Percentiles rank a stretch among this genome's conserved stretches.
These are phyloP conservation scores for Noctua pronuba DNA, from an alignment of 2,888 invertebrate species.

Conservation along the genomic window DNA sequence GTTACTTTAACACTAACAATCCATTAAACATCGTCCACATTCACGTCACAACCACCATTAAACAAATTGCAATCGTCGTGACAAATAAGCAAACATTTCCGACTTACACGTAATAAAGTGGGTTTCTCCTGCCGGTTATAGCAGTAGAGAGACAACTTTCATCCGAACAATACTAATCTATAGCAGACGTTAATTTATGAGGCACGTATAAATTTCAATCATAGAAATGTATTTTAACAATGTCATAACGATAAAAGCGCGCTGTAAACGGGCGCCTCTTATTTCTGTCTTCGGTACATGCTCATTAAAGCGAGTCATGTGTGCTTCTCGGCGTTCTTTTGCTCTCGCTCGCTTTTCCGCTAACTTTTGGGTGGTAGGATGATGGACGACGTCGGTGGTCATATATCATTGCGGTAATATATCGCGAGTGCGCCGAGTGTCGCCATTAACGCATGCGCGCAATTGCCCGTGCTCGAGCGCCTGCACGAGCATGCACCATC, in stretches of 20 bases:
- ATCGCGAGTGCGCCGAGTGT: slow-evolving; percentile 89
- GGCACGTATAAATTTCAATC: slow-evolving; percentile 76
- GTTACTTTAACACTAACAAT: slow-evolving; percentile 61
- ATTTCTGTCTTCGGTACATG: slow-evolving; percentile 89
- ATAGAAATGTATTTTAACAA: slow-evolving; percentile 84
- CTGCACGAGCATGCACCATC: slow-evolving; percentile 72
- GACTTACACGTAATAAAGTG: slow-evolving; percentile 32
- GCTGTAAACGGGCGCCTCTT: slow-evolving; percentile 86
- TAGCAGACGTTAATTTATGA: slow-evolving; percentile 72
- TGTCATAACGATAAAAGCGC: slow-evolving; percentile 87
- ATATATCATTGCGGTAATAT: slow-evolving; percentile 90
- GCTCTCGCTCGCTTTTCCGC: slow-evolving; percentile 84
- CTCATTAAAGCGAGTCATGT: slow-evolving; percentile 87
- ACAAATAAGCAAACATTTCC: slow-evolving; percentile 45
- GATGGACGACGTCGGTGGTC: slow-evolving; percentile 88
- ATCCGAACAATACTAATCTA: slow-evolving; percentile 60
- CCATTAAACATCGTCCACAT: slow-evolving; percentile 47
- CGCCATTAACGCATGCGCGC: slow-evolving; percentile 89
- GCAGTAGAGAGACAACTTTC: slow-evolving; percentile 50
- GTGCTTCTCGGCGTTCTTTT: slow-evolving; percentile 82
- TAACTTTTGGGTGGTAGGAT: slow-evolving; percentile 90
- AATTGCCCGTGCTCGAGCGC: slow-evolving; percentile 82
- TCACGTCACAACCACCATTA: slow-evolving; percentile 30
- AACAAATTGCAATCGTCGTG: slow-evolving; percentile 50
- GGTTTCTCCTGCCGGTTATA: slow-evolving; percentile 51